Conservation (phyloP, 2,797 vertebrate species). For the Eulemur albifrons region DNA sequence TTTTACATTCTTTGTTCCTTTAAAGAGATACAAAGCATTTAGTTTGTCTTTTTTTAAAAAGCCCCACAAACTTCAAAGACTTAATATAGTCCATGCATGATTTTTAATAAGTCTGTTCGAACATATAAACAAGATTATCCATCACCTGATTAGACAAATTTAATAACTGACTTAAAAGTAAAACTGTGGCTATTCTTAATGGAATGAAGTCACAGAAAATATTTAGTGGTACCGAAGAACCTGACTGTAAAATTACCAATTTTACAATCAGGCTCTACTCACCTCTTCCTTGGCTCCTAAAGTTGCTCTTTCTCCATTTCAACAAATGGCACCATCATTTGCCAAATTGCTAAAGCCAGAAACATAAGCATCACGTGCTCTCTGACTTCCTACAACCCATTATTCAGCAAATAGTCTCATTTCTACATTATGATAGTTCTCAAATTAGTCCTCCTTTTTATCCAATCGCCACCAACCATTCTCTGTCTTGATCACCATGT, state of each 20-base stretch:
- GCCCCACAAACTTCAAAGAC: constrained; percentile 1
- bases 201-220: neutral
- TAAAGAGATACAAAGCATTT: constrained; percentile 14
- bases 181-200: neutral
- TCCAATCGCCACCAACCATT: neutral
- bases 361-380: neutral
- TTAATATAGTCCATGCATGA: neutral
- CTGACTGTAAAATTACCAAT: neutral
- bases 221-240: neutral
- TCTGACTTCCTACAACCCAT: neutral
- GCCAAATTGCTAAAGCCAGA: neutral
- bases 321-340: neutral
- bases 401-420: neutral
- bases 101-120: neutral
- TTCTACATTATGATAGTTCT: neutral
- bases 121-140: neutral
- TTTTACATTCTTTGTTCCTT: constrained; percentile 5
- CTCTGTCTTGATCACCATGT: neutral
- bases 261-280: neutral
- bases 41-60: neutral
- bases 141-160: neutral
- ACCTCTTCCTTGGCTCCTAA: neutral
- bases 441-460: neutral
- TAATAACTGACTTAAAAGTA: constrained; percentile 8
- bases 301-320: neutral